These are phyloP conservation scores for Synanthedon formicaeformis DNA, from an alignment of 2,888 invertebrate genomes.

Conservation along the genomic window DNA sequence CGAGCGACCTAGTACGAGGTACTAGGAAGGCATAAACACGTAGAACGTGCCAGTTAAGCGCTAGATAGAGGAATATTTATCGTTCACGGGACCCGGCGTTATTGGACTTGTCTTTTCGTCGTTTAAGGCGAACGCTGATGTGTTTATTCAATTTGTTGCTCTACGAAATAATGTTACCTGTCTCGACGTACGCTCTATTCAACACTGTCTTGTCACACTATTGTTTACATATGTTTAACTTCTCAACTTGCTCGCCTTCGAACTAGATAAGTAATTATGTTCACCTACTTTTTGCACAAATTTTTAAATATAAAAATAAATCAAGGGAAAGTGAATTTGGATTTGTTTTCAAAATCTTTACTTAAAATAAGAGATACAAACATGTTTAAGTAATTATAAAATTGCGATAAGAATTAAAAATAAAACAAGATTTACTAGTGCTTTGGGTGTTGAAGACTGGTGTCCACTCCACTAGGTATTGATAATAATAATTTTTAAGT, in stretches of 20 bases:
- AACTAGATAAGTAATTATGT: background rate
- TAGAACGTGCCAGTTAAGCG: constrained; percentile 24
- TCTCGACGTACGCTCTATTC: constrained; percentile 9
- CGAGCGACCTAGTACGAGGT: constrained; percentile 28
- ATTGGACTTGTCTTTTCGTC: constrained; percentile 64
- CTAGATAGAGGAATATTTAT: constrained; percentile 57
- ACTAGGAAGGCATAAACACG: constrained; percentile 41
- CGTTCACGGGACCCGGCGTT: constrained; percentile 39
- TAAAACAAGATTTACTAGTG: no score
- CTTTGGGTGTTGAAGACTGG: no score
- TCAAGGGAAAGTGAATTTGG: no score
- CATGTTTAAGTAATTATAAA: no score
- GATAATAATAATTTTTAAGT: no score
- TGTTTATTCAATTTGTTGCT: constrained; percentile 66
- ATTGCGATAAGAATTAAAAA: no score
- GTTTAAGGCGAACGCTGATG: constrained; percentile 60
- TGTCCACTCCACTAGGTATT: no score
- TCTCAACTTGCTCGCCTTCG: constrained; percentile 26
- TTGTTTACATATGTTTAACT: background rate
- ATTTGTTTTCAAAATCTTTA: no score
- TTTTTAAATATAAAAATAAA: no score
- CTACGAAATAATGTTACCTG: constrained; percentile 58
- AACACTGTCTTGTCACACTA: background rate
- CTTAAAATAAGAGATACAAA: no score
- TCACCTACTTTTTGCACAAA: no score